Evolutionary conservation across 1,140 invertebrate genomes (phyloP).

Genomic region (Anastatus disparis): DNA sequence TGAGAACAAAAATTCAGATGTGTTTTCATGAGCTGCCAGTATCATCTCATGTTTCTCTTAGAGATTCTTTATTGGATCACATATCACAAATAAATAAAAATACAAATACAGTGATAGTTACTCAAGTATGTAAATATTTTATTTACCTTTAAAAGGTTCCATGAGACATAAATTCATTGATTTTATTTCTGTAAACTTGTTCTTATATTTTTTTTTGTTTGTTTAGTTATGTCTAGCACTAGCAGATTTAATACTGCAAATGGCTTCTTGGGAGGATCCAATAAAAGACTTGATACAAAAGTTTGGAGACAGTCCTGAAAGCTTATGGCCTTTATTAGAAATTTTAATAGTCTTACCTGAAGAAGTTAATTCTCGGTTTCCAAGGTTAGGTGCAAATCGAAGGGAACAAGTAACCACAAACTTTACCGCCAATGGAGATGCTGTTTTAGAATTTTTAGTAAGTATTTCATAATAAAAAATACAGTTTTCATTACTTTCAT

Average conservation of each 20-base stretch:
- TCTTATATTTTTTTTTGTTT: slow-evolving; percentile 4
- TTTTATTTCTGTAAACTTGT: slow-evolving; percentile 1
- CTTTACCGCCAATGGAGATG: slow-evolving; percentile 74
- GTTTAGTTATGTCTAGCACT: slow-evolving; percentile 87
- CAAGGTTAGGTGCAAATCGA: slow-evolving; percentile 89
- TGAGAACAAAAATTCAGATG: slow-evolving; percentile 94
- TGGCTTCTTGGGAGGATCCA: slow-evolving; percentile 91
- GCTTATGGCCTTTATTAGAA: slow-evolving; percentile 86
- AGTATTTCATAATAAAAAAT: slow-evolving; percentile 50
- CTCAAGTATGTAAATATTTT: slow-evolving; percentile 70
- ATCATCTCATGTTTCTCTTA: slow-evolving; percentile 83
- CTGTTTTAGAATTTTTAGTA: slow-evolving; percentile 81
- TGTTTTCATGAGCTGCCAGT: slow-evolving; percentile 93
- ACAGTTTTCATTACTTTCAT: no score
- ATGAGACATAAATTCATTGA: slow-evolving; percentile 22
- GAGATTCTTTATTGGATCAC: slow-evolving; percentile 93
- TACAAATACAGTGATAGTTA: slow-evolving; percentile 87
- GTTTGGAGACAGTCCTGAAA: slow-evolving; percentile 72
- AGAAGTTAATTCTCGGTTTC: slow-evolving; percentile 86
- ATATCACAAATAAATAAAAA: slow-evolving; percentile 84
- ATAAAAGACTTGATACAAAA: slow-evolving; percentile 84
- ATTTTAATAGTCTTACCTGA: slow-evolving; percentile 95
- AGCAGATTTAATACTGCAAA: slow-evolving; percentile 93
- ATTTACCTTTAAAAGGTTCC: no score
- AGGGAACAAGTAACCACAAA: slow-evolving; percentile 84